Conservation (phyloP, 2,797 vertebrate species). For the Chaetodon trifasciatus region DNA sequence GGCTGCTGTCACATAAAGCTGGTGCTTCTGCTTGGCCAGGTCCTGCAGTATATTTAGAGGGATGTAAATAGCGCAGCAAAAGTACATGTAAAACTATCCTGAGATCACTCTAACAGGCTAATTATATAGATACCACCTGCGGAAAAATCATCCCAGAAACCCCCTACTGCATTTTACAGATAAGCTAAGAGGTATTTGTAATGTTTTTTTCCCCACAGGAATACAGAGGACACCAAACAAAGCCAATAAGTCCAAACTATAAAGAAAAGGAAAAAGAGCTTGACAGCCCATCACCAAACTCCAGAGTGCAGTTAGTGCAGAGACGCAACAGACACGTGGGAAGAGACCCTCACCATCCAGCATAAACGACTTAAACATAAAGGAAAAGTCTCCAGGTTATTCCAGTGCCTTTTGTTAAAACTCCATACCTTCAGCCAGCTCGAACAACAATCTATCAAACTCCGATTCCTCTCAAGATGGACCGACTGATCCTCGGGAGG, state of each 20-base stretch:
- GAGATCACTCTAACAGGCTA: constrained; percentile 56
- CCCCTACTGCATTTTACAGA: constrained; percentile 1
- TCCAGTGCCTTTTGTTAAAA: background rate
- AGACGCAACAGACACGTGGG: constrained; percentile 54
- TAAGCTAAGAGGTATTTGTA: constrained; percentile 10
- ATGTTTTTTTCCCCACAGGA: background rate
- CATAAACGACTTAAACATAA: constrained; percentile 14
- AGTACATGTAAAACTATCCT: constrained; percentile 75
- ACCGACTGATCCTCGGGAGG: constrained; percentile 36
- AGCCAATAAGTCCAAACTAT: background rate
- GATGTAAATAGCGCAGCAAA: constrained; percentile 79
- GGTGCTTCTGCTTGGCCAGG: constrained; percentile 23
- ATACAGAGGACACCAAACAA: constrained; percentile 13
- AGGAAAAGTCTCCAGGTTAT: constrained; percentile 15
- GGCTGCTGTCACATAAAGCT: constrained; percentile 47
- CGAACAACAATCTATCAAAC: constrained; percentile 39
- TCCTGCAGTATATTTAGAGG: constrained; percentile 77
- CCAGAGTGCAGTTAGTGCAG: constrained; percentile 46
- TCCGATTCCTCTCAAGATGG: constrained; percentile 40
- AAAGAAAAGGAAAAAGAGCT: constrained; percentile 10
- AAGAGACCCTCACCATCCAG: constrained; percentile 42
- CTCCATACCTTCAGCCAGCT: constrained; percentile 73
- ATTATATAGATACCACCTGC: constrained; percentile 52
- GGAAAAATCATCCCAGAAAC: constrained; percentile 50
- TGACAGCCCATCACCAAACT: constrained; percentile 70